phyloP scores from a whole-genome alignment of 2,888 invertebrate genomes.

The Melieria crassipennis region DNA sequence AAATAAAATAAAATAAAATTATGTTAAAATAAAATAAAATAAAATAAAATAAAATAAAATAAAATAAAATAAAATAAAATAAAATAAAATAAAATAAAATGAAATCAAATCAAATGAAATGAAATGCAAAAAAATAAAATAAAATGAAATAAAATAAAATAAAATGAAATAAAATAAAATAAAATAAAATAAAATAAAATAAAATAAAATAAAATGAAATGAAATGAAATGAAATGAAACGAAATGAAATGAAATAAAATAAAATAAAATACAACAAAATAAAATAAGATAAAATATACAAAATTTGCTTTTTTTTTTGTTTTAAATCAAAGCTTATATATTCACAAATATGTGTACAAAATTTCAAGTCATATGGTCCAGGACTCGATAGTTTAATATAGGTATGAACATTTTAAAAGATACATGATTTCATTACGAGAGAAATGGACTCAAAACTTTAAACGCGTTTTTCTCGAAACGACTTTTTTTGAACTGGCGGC shows the following conservation, averaged over 20 bases:
- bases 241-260: neutral
- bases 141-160: neutral
- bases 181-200: neutral
- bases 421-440: too few relatives aligned
- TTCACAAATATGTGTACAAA: too few relatives aligned
- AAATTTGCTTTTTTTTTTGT: neutral
- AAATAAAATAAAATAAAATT: neutral
- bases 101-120: too few relatives aligned
- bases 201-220: constrained; percentile 7
- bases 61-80: neutral
- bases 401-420: too few relatives aligned
- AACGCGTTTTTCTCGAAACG: too few relatives aligned
- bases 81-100: neutral
- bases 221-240: neutral
- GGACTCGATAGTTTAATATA: too few relatives aligned
- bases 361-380: too few relatives aligned
- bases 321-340: too few relatives aligned
- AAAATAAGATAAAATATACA: neutral
- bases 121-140: too few relatives aligned
- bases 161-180: constrained; percentile 1
- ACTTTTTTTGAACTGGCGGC: too few relatives aligned
- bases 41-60: neutral
- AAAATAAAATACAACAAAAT: neutral
- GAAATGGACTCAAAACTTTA: too few relatives aligned
- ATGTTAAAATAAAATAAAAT: neutral